Conservation (phyloP, 2,797 vertebrate genomes). For the Eulemur rubriventer region DNA sequence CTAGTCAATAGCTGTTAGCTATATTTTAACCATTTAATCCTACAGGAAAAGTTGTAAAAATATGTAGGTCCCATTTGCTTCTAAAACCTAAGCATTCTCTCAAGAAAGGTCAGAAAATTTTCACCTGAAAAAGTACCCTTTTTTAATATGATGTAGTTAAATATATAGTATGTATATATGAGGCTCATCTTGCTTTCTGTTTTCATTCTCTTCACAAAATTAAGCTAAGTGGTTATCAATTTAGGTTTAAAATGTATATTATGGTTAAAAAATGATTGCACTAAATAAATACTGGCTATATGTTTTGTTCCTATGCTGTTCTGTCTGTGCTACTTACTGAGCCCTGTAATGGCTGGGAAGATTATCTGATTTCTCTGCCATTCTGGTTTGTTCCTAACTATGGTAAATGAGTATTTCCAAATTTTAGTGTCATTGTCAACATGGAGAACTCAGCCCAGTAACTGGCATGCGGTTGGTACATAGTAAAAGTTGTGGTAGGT, state of each 20-base stretch:
- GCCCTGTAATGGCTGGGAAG: not conserved
- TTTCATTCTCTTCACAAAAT: slow-evolving; percentile 22
- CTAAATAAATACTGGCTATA: not conserved
- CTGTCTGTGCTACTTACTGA: not conserved
- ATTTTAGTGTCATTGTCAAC: not conserved
- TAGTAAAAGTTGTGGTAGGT: not conserved
- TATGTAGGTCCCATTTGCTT: slow-evolving; percentile 57
- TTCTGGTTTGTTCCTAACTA: not conserved
- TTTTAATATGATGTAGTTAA: slow-evolving; percentile 53
- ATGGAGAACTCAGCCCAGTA: not conserved
- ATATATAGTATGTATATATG: not conserved
- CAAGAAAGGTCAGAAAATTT: slow-evolving; percentile 63
- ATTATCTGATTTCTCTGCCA: not conserved
- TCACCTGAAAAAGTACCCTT: slow-evolving; percentile 40
- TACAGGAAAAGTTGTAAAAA: slow-evolving; percentile 64
- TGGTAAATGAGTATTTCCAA: not conserved
- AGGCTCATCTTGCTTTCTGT: not conserved
- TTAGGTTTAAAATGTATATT: not conserved
- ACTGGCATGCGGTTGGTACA: not conserved
- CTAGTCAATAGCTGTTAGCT: slow-evolving; percentile 46
- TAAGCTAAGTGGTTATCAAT: not conserved
- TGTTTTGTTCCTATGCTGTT: not conserved
- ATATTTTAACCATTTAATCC: slow-evolving; percentile 71
- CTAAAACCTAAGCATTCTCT: slow-evolving; percentile 56
- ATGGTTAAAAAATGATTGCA: not conserved